Evolutionary conservation across 2,797 vertebrate species (phyloP).

Genomic region (Labeo calbasu): DNA sequence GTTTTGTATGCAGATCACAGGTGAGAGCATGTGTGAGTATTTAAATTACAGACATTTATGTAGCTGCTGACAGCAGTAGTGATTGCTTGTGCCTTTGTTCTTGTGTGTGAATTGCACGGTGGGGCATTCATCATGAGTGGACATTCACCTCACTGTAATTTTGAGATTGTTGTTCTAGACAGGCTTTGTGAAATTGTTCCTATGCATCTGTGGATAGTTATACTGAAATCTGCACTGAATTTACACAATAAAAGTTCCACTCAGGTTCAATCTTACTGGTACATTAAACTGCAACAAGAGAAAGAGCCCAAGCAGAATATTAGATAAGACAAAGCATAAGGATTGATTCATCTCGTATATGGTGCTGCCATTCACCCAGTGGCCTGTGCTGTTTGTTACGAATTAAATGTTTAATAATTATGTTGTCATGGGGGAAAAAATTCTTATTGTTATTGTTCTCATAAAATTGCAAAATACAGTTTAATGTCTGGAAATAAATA

Average conservation of each 20-base stretch:
- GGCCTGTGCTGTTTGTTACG: not conserved
- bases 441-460: not conserved
- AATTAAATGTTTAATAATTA: not conserved
- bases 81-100: slow-evolving; percentile 10
- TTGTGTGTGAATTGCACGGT: slow-evolving; percentile 7
- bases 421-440: not conserved
- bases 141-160: not conserved
- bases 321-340: not conserved
- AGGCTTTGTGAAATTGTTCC: not conserved
- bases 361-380: not conserved
- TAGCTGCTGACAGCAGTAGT: not conserved
- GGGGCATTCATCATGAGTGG: slow-evolving; percentile 7
- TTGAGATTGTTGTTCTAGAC: not conserved
- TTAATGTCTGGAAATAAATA: not conserved
- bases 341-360: not conserved
- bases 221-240: not conserved
- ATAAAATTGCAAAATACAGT: not conserved
- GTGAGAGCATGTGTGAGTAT: slow-evolving; percentile 25
- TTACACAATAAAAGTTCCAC: not conserved
- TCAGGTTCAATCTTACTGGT: not conserved
- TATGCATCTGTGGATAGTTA: not conserved
- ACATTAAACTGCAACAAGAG: not conserved
- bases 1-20: slow-evolving; percentile 14
- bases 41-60: slow-evolving; percentile 14
- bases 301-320: not conserved